These are phyloP conservation scores for Mus spicilegus DNA, from an alignment of 2,113 vertebrate genomes.

Conservation along the genomic window DNA sequence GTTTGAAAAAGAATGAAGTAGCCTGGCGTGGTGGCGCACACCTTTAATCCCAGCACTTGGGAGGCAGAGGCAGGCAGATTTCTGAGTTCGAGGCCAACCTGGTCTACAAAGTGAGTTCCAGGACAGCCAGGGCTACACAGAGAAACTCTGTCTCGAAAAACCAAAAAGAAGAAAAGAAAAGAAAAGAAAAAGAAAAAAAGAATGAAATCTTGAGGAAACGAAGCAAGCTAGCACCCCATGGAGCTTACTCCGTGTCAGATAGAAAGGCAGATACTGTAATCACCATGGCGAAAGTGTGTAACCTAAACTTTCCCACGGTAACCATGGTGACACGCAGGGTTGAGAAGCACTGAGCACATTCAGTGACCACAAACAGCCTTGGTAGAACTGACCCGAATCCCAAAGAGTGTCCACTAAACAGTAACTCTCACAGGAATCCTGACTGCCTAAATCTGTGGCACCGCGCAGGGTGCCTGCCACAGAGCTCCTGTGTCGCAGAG, in stretches of 20 bases:
- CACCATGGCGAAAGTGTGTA: neutral
- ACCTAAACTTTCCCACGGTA: neutral
- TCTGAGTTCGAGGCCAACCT: no score
- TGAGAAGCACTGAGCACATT: neutral
- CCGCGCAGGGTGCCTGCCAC: accelerated
- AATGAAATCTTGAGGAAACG: neutral
- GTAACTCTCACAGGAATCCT: neutral
- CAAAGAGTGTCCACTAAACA: neutral
- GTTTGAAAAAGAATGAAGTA: no score
- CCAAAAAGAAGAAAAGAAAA: no score
- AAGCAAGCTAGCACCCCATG: neutral
- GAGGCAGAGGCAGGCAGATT: no score
- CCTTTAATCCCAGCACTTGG: no score
- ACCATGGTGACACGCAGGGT: neutral
- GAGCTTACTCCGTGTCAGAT: neutral
- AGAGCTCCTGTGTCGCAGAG: neutral
- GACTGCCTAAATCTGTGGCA: neutral
- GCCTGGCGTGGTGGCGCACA: no score
- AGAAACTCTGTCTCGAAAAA: no score
- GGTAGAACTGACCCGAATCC: neutral
- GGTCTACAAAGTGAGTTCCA: no score
- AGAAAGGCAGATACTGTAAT: neutral
- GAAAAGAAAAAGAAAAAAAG: no score
- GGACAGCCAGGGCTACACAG: no score
- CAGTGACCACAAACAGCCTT: neutral